Conservation (phyloP, 2,888 invertebrate genomes). For the Dolichopus griseipennis region DNA sequence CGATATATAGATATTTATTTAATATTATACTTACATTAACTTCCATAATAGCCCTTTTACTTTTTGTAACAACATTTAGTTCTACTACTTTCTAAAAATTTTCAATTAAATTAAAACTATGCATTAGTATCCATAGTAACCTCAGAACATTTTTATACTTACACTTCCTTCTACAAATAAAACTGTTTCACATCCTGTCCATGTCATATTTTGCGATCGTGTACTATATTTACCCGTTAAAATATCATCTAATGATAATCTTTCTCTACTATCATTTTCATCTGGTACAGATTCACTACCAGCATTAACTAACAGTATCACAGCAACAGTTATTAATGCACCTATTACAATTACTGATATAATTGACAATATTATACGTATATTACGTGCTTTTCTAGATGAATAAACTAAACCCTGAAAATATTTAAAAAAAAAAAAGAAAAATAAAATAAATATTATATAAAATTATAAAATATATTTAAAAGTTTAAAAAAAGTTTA, state of each 20-base stretch:
- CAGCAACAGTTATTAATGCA: slow-evolving; percentile 51
- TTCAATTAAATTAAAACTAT: not conserved
- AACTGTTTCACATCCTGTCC: slow-evolving; percentile 63
- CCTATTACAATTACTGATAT: slow-evolving; percentile 49
- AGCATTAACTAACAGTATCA: slow-evolving; percentile 49
- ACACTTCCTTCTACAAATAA: slow-evolving; percentile 49
- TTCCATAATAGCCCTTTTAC: slow-evolving; percentile 26
- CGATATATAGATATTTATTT: not conserved
- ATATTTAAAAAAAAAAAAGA: slow-evolving; percentile 1
- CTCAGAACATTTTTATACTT: slow-evolving; percentile 21
- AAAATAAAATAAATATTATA: not conserved
- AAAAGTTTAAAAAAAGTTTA: not conserved
- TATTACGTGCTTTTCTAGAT: slow-evolving; percentile 47
- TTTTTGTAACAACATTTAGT: slow-evolving; percentile 28
- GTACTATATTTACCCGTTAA: slow-evolving; percentile 58
- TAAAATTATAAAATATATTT: not conserved
- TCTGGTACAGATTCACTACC: slow-evolving; percentile 20
- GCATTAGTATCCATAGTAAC: too few relatives aligned
- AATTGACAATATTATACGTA: slow-evolving; percentile 49
- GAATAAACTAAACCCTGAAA: slow-evolving; percentile 54
- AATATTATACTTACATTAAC: slow-evolving; percentile 24
- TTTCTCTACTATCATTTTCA: slow-evolving; percentile 21
- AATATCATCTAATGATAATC: slow-evolving; percentile 59
- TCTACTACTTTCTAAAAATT: slow-evolving; percentile 32
- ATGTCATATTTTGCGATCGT: slow-evolving; percentile 67